A percentile compares a stretch with the other conserved stretches of the same genome.
phyloP scores from a whole-genome alignment of 2,113 vertebrate species.

The Sapajus apella region DNA sequence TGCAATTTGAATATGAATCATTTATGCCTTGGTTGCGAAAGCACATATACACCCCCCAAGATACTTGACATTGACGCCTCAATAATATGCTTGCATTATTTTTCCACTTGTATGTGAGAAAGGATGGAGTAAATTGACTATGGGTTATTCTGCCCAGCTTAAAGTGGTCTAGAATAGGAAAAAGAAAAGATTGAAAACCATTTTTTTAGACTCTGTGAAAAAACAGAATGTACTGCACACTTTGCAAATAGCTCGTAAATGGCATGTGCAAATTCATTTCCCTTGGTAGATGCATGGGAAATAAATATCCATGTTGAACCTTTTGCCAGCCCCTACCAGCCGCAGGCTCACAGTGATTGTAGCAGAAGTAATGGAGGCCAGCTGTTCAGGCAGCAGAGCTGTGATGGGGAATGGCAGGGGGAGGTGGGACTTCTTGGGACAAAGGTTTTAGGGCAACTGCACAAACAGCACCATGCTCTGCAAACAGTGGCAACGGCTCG shows the following conservation, averaged over 20 bases:
- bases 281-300: not conserved
- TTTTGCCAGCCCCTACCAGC: not conserved
- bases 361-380: not conserved
- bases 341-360: not conserved
- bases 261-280: not conserved
- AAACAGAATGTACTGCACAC: not conserved
- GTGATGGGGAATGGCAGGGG: not conserved
- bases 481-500: not conserved
- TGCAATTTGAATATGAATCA: not conserved
- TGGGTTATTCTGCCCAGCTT: not conserved
- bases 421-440: not conserved
- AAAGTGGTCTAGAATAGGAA: not conserved
- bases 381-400: no score
- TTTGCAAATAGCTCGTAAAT: slow-evolving; percentile 23
- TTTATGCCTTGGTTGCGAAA: not conserved
- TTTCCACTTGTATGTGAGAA: not conserved
- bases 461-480: not conserved
- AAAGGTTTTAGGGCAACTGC: slow-evolving; percentile 37
- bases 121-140: not conserved
- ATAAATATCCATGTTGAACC: not conserved
- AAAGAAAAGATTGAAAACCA: slow-evolving; percentile 7
- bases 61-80: not conserved
- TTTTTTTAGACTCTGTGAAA: not conserved
- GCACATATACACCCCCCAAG: not conserved
- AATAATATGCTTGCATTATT: not conserved